Base-by-base conservation (phyloP, 2,797 vertebrate species). In the Amphiprion clarkii region DNA sequence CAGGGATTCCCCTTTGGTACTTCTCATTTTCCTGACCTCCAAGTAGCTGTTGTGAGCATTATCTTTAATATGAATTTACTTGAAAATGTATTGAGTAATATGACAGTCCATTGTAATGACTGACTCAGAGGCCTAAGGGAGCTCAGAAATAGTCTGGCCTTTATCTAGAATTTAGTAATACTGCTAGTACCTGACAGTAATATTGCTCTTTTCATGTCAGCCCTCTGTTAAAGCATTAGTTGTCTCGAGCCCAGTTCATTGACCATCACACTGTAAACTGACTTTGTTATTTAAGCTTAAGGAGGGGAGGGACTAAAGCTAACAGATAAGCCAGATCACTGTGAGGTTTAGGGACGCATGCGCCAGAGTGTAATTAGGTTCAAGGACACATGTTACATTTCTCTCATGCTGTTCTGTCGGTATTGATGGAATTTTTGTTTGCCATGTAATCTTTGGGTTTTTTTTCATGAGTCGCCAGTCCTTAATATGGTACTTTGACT, bases 321-420 rank as follows among this genome's bases (percentile, higher is more conserved):
- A 79, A 87, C 82, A 84, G 95, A 95, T 95, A 94, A 95, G 93
- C 91, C 93, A 94, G 94, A 95, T 95, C 94, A 92, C 92, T 73
- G 80, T 31, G 51, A 78, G 81, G 44, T 85, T 71, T 59, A 72
- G 57, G 11, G 71, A 85, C 88, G 88, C 93, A 93, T 94, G 94
- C 80, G 89, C 90, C 25, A 53, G 78, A 87, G 82, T 71, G 74
- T 94, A 92, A 94, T 94, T 94, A 91, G 87, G 83, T 92, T 94
- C 93, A 95, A 95, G 94, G 94, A 93, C 93, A 91, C 83, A 78
- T 82, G 78, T 87, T 90, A 46, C 79, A 79, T 86, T 90, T 92
- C 87, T 90, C 78, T 76, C 82, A 78, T 71, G 67, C 44, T 80
- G 55, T 66, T 85, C 71, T 71, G 59, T 76, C 66, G 31, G 68